Evolutionary conservation across 2,888 invertebrate genomes (phyloP).

Genomic region (Oasisia sp.): DNA sequence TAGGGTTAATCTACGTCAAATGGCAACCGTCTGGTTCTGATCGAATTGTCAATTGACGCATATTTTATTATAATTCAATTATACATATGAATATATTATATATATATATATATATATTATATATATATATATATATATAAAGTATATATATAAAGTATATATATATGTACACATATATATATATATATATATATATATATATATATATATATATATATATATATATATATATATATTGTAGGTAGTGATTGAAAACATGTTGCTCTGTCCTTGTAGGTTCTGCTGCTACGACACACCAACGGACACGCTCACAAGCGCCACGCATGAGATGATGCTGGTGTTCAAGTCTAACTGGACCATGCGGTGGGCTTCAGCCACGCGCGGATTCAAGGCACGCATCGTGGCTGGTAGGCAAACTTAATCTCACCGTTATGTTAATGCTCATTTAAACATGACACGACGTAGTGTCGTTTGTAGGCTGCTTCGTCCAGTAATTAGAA

Average conservation of each 20-base stretch:
- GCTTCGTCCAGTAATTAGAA: background rate
- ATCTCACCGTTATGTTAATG: background rate
- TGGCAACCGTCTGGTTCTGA: too few species aligned
- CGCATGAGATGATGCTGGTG: constrained; percentile 38
- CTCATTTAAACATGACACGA: background rate
- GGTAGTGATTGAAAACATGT: background rate
- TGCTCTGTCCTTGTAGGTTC: constrained; percentile 33
- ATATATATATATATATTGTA: too few species aligned
- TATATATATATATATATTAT: too few species aligned
- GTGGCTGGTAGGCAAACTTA: constrained; percentile 2
- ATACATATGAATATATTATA: too few species aligned
- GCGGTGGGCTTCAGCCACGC: constrained; percentile 17
- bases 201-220: too few species aligned
- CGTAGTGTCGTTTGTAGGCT: background rate
- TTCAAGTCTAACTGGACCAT: constrained; percentile 37
- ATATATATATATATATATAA: too few species aligned
- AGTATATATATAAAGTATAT: too few species aligned
- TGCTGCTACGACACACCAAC: constrained; percentile 39
- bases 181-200: too few species aligned
- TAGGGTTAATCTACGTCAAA: too few species aligned
- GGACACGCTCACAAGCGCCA: constrained; percentile 23
- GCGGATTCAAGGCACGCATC: constrained; percentile 33
- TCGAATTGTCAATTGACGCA: too few species aligned
- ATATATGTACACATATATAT: too few species aligned
- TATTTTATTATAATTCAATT: too few species aligned